Evolutionary conservation across 2,888 invertebrate species (phyloP).

Genomic region (Agriotes lineatus): DNA sequence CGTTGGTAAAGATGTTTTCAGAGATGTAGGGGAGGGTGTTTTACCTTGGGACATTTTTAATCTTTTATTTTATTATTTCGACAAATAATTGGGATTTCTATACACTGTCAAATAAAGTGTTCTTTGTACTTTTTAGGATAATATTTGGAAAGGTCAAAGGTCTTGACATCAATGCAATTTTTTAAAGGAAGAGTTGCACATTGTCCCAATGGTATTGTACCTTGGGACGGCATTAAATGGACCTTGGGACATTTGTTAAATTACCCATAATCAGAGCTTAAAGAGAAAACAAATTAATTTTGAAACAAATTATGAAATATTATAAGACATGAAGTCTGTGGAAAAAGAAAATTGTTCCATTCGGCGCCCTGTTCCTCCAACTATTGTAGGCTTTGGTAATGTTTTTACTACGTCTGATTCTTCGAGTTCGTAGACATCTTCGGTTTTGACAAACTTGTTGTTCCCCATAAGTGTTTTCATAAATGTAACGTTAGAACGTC

Average conservation of each 20-base stretch:
- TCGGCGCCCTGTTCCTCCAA: background rate
- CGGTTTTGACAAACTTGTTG: background rate
- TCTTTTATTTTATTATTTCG: background rate
- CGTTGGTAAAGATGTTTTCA: too few relatives aligned
- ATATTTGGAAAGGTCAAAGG: background rate
- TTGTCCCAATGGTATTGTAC: background rate
- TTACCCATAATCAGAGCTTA: background rate
- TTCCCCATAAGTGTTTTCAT: background rate
- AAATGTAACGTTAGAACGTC: background rate
- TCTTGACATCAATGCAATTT: too few relatives aligned
- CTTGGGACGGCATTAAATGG: background rate
- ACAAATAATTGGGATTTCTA: background rate
- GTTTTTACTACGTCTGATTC: background rate
- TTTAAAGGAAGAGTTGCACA: background rate
- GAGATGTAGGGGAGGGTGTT: background rate
- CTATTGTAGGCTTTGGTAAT: background rate
- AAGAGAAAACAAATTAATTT: background rate
- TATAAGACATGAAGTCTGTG: background rate
- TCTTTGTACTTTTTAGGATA: background rate
- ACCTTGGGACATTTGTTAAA: background rate
- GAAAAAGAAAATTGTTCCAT: background rate
- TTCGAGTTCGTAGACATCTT: background rate
- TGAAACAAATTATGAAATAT: background rate
- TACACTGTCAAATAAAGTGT: background rate
- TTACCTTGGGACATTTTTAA: background rate